Conservation (phyloP, 2,888 invertebrate species). For the Megalurothrips usitatus region DNA sequence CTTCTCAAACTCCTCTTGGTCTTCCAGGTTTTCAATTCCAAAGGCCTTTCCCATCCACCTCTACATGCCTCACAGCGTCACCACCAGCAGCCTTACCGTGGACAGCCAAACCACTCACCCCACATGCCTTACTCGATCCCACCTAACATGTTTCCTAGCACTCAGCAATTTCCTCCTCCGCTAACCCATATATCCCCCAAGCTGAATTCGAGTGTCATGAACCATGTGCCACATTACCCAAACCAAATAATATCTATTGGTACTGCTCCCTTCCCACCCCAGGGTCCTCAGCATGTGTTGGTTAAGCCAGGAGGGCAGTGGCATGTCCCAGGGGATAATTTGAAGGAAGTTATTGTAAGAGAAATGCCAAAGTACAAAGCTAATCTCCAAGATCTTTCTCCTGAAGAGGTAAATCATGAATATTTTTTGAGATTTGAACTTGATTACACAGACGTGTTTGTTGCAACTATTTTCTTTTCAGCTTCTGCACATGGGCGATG, state of each 20-base stretch:
- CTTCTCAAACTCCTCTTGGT: neutral
- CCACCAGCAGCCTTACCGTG: neutral
- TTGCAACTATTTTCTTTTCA: slow-evolving; percentile 42
- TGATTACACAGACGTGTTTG: neutral
- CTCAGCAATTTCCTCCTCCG: neutral
- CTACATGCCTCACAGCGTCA: neutral
- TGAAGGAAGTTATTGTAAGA: slow-evolving; percentile 36
- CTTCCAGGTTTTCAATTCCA: neutral
- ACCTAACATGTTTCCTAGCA: neutral
- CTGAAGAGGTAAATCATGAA: slow-evolving; percentile 46
- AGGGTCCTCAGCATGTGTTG: neutral
- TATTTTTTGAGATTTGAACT: slow-evolving; percentile 28
- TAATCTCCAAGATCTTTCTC: slow-evolving; percentile 45
- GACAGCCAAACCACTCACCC: neutral
- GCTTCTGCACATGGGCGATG: slow-evolving; percentile 60
- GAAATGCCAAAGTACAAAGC: slow-evolving; percentile 45
- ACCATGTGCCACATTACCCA: neutral
- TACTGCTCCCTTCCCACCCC: neutral
- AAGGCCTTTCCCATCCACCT: neutral
- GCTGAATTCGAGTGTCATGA: neutral
- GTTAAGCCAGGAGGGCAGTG: neutral
- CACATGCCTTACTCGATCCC: neutral
- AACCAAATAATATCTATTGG: neutral
- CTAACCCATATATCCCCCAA: neutral
- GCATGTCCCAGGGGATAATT: slow-evolving; percentile 30